Base-by-base conservation (phyloP, 2,113 vertebrate genomes). In the Cyprinodon brontotheroides region DNA sequence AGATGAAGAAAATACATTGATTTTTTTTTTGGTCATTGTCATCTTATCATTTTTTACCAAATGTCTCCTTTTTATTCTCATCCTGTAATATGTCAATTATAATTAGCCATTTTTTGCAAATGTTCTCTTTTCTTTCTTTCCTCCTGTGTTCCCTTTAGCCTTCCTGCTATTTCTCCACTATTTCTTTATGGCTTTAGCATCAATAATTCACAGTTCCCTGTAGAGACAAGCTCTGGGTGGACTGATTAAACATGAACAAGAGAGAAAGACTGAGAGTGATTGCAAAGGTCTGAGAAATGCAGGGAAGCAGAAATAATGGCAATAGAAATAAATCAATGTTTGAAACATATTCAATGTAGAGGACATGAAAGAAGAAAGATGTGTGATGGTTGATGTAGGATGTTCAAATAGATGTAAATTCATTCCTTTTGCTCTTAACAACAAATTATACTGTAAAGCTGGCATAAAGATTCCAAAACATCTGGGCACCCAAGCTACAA, bases 191-290 rank as follows among this genome's bases (percentile, higher is more conserved):
- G 83, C 76, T 72, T 73, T 36, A 63, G 80, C 77, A 93, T 94
- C 89, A 92, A 94, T 94, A 93, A 94, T 93, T 93, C 91, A 92
- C 84, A 71, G 62, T 84, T 77, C 86, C 89, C 92, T 81, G 79
- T 80, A 84, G 91, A 89, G 90, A 71, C 67, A 39, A 81, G 70
- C 11, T 75, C 77, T 79, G 78, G 81, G 84, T 87, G 81, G 83
- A 89, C 88, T 93, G 91, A 94, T 93, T 91, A 92, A 91, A 91
- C 89, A 91, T 75, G 74, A 83, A 80, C 45, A 61, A 0, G 0
- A 9, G 61, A 69, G 65, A 57, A 3, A 47, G 43, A 76, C 39
- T 41, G 62, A 0, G 77, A 0, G 75, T 53, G 65, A 82, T 22
- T 41, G 75, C n/a, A 70, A 69, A 77, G 73, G 77, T 78, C 73